Percentiles rank a stretch among this genome's conserved stretches.
Evolutionary conservation across 1,140 invertebrate genomes (phyloP).

Genomic region (Chelonus insularis): DNA sequence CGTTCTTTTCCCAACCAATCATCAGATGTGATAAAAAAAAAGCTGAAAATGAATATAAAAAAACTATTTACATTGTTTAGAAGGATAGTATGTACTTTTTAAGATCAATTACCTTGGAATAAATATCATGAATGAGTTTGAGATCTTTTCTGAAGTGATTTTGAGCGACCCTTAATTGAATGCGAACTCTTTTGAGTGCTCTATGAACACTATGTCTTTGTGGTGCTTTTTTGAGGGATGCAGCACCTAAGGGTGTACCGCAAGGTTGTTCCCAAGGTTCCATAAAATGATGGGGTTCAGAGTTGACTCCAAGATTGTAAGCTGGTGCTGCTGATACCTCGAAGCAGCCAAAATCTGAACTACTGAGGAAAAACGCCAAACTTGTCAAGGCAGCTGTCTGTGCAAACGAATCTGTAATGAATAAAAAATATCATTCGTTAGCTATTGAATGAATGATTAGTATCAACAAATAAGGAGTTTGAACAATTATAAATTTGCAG

Average conservation of each 20-base stretch:
- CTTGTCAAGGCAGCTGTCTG: constrained; percentile 52
- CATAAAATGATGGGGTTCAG: constrained; percentile 32
- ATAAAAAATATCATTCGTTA: neutral
- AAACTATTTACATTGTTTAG: too few species aligned
- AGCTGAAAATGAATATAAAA: too few species aligned
- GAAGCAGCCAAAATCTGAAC: constrained; percentile 38
- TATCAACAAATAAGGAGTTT: too few species aligned
- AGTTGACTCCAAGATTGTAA: constrained; percentile 31
- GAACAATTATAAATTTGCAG: too few species aligned
- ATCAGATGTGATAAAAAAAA: too few species aligned
- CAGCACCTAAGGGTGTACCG: constrained; percentile 40
- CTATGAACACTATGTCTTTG: constrained; percentile 49
- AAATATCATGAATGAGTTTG: constrained; percentile 48
- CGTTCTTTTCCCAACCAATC: too few species aligned
- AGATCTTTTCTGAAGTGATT: constrained; percentile 48
- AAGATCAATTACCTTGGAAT: constrained; percentile 44
- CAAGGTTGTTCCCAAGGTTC: constrained; percentile 55
- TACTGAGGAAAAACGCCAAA: constrained; percentile 49
- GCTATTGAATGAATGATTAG: neutral
- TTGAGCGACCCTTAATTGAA: constrained; percentile 51
- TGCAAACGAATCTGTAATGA: constrained; percentile 50
- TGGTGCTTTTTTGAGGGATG: constrained; percentile 35
- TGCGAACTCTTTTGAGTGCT: constrained; percentile 50
- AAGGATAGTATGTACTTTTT: too few species aligned
- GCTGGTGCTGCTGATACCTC: constrained; percentile 28